A percentile compares a stretch with the other conserved stretches of the same genome.
Evolutionary conservation across 2,113 vertebrate species (phyloP).

Genomic region (Hymenochirus boettgeri): DNA sequence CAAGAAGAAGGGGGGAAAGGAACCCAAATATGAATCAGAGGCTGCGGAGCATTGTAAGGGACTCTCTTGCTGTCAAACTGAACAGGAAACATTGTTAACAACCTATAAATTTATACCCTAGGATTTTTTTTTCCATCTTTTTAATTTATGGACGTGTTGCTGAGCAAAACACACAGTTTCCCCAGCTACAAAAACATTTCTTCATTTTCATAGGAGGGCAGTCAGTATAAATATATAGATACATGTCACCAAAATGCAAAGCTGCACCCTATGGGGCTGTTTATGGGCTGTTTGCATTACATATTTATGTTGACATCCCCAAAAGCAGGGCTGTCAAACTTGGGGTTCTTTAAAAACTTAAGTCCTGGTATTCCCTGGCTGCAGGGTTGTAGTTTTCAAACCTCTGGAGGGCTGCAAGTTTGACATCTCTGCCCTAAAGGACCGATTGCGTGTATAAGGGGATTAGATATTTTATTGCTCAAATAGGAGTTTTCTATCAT

Average conservation of each 20-base stretch:
- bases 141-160: conserved; percentile 29
- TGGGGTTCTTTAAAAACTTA: no score
- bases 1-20: background rate
- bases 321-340: background rate
- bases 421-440: no score
- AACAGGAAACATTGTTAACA: conserved; percentile 21
- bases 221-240: no score
- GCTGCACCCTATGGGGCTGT: conserved; percentile 1
- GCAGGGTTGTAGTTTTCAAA: no score
- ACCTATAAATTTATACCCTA: conserved; percentile 3
- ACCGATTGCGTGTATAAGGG: no score
- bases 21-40: conserved; percentile 6
- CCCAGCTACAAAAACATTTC: conserved; percentile 14
- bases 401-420: no score
- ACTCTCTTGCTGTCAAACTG: background rate
- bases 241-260: background rate
- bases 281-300: background rate
- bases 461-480: no score
- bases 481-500: no score
- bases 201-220: background rate
- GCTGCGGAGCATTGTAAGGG: conserved; percentile 20
- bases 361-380: no score
- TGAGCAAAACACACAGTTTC: background rate
- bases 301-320: background rate
- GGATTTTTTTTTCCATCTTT: background rate